Evolutionary conservation across 2,797 vertebrate genomes (phyloP).

Genomic region (Acanthis flammea): DNA sequence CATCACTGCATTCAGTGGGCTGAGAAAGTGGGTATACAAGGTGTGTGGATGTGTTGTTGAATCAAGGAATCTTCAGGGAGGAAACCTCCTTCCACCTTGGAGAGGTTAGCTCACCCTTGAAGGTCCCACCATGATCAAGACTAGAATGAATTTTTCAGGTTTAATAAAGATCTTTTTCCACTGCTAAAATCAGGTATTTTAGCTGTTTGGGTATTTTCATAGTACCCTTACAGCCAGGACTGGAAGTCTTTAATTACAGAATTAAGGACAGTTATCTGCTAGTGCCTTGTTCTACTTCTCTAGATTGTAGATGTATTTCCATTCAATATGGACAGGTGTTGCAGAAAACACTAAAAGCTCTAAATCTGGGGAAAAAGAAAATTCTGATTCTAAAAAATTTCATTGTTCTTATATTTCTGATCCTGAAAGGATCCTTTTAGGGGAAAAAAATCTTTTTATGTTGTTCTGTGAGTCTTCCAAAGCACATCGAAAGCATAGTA

Average conservation of each 20-base stretch:
- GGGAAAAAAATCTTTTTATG: not conserved
- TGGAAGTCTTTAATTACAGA: not conserved
- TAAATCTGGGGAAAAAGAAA: not conserved
- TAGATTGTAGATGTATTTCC: not conserved
- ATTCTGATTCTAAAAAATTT: not conserved
- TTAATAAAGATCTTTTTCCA: not conserved
- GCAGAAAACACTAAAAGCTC: not conserved
- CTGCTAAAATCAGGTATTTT: not conserved
- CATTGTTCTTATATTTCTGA: not conserved
- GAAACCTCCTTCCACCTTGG: not conserved
- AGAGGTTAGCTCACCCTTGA: not conserved
- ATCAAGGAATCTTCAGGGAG: not conserved
- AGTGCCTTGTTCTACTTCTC: not conserved
- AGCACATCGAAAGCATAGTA: not conserved
- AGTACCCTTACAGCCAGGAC: not conserved
- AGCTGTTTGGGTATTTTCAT: not conserved
- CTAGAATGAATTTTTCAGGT: not conserved
- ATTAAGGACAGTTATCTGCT: not conserved
- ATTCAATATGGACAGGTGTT: fast-evolving
- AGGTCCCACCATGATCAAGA: not conserved
- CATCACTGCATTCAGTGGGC: not conserved
- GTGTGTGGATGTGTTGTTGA: not conserved
- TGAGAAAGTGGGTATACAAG: not conserved
- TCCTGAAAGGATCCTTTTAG: not conserved
- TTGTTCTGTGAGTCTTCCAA: not conserved